Base-by-base conservation (phyloP, 2,888 invertebrate genomes). In the Rosalia funebris region DNA sequence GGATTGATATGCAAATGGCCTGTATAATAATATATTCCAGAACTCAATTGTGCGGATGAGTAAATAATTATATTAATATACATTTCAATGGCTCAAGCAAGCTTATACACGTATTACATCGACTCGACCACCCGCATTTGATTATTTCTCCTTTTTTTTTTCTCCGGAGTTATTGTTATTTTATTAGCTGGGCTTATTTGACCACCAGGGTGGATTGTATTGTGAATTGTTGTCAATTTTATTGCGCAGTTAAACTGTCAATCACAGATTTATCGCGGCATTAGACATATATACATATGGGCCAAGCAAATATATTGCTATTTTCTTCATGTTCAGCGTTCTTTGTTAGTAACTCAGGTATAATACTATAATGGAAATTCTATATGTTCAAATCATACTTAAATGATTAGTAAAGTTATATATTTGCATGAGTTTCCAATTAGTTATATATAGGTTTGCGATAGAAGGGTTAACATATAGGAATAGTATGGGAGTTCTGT, bases 121-220 rank as follows among this genome's bases (percentile, higher is more conserved):
- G 19, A n/a, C 32, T n/a, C 25, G 55, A 57, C 57, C 57, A 57
- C 57, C 48, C 41, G 41, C 47, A 56, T 39, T 39, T 46, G 9
- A 17, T 37, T 44, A n/a, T 53, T 55, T 4, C 14, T 1, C 17
- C 11, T 7, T 37, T 32, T 34, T 36, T 25, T 50, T 20, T 32
- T n/a, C 34, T 37, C 16, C 37, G 3, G 37, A 15, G 11, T 56
- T 57, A 57, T 48, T 57, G 32, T 57, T 48, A 17, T 17, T 57
- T 57, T 41, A 41, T 56, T 47, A 7, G 19, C 39, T 31, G 10
- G 10, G 9, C 10, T 32, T 11, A 12, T 37, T 48, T 17, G 11
- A 48, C 57, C 39, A 39, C 25, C 48, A 41, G 17, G 46, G 2
- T 17, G n/a, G 14, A n/a, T 10, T 5, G 19, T 44, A 19, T 44